phyloP scores from a whole-genome alignment of 2,888 invertebrate genomes.

The Agrilus mali region DNA sequence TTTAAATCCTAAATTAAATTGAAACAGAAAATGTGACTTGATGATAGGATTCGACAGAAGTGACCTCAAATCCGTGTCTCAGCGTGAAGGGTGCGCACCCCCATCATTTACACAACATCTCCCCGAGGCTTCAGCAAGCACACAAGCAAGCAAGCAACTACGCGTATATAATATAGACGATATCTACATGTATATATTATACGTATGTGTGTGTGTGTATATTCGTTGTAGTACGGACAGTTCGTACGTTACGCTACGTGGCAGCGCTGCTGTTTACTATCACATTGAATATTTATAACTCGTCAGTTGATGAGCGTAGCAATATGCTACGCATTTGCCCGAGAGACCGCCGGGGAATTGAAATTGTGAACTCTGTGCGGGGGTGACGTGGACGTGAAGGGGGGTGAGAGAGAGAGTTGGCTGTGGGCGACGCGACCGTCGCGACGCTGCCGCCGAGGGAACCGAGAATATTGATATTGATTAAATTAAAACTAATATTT shows the following conservation, averaged over 20 bases:
- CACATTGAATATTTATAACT: slow-evolving; percentile 37
- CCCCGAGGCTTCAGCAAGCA: not conserved
- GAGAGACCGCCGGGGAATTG: slow-evolving; percentile 27
- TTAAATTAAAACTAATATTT: slow-evolving; percentile 37
- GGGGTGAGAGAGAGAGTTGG: not conserved
- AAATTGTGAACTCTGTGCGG: slow-evolving; percentile 1
- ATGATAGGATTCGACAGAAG: slow-evolving; percentile 35
- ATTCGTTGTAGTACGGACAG: no score
- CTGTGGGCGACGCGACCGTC: not conserved
- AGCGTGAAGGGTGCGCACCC: slow-evolving; percentile 12
- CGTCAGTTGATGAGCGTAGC: slow-evolving; percentile 38
- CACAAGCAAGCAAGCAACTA: no score
- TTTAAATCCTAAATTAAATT: slow-evolving; percentile 25
- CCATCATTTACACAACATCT: slow-evolving; percentile 1
- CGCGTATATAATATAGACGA: no score
- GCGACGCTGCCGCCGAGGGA: slow-evolving; percentile 12
- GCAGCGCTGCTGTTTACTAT: slow-evolving; percentile 31
- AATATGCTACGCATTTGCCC: slow-evolving; percentile 35
- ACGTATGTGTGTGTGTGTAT: no score
- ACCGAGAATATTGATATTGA: slow-evolving; percentile 28
- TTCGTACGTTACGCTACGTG: not conserved
- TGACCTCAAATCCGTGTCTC: slow-evolving; percentile 34
- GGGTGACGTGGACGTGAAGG: slow-evolving; percentile 2
- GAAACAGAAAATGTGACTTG: slow-evolving; percentile 32
- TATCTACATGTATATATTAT: no score